Evolutionary conservation across 2,888 invertebrate species (phyloP).

Genomic region (Theristus sp.): DNA sequence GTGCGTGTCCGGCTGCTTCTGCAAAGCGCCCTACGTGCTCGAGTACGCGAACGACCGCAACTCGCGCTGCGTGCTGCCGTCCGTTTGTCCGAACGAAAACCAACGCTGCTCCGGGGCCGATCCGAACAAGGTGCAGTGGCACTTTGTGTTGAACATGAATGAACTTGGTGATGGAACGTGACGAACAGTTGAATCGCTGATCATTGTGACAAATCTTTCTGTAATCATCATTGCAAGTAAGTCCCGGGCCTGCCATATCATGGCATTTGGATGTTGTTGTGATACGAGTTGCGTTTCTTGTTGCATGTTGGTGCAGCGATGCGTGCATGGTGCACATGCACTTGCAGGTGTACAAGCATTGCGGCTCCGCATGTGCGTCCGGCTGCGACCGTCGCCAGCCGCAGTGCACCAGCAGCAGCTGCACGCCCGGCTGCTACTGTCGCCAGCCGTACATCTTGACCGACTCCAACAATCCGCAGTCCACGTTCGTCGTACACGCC

Average conservation of each 20-base stretch:
- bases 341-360: not conserved
- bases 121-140: not conserved
- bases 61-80: not conserved
- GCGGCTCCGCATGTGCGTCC: not conserved
- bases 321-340: no score
- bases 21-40: not conserved
- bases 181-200: no score
- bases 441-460: not conserved
- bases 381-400: not conserved
- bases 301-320: no score
- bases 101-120: not conserved
- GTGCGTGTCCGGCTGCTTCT: not conserved
- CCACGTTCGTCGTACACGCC: not conserved
- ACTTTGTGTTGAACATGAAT: no score
- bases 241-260: no score
- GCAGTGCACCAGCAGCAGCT: not conserved
- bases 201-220: no score
- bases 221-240: no score
- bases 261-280: no score
- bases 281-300: no score
- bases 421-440: not conserved
- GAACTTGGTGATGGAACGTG: no score
- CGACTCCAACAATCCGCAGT: not conserved
- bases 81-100: not conserved
- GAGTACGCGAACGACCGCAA: not conserved